Conservation (phyloP, 1,140 invertebrate genomes). For the Acromyrmex echinatior region DNA sequence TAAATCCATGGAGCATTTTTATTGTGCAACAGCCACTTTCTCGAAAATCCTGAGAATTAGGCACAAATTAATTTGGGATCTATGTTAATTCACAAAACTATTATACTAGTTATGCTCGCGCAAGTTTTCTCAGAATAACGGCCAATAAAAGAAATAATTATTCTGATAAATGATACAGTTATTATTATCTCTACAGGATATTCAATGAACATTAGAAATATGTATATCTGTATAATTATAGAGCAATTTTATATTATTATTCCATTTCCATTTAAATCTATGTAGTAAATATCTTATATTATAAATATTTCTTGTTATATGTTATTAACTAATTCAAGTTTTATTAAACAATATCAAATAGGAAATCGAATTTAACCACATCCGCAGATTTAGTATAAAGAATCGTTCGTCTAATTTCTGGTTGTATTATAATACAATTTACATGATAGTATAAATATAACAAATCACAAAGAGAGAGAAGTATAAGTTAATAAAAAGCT, state of each 20-base stretch:
- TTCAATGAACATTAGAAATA: constrained; percentile 7
- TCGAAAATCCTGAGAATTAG: constrained; percentile 34
- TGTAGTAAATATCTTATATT: neutral
- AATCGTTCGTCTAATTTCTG: neutral
- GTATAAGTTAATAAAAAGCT: constrained; percentile 48
- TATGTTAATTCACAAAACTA: constrained; percentile 11
- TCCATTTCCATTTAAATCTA: neutral
- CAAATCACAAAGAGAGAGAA: constrained; percentile 2
- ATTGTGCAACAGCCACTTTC: constrained; percentile 51
- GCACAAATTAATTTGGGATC: constrained; percentile 58
- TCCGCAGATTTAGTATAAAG: neutral
- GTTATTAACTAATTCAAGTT: neutral
- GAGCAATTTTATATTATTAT: neutral
- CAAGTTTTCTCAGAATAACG: constrained; percentile 53
- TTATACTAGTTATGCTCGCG: neutral
- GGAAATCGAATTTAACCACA: neutral
- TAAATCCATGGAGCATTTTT: constrained; percentile 49
- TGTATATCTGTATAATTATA: neutral
- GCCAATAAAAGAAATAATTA: constrained; percentile 19
- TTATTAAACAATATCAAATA: neutral
- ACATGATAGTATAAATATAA: neutral
- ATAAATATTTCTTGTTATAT: constrained; percentile 5
- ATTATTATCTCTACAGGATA: constrained; percentile 26
- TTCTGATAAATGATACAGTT: constrained; percentile 23
- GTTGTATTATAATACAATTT: constrained; percentile 3